Percentiles rank a stretch among this genome's conserved stretches.
These are phyloP conservation scores for Acronicta aceris DNA, from an alignment of 2,888 invertebrate species.

Conservation along the genomic window DNA sequence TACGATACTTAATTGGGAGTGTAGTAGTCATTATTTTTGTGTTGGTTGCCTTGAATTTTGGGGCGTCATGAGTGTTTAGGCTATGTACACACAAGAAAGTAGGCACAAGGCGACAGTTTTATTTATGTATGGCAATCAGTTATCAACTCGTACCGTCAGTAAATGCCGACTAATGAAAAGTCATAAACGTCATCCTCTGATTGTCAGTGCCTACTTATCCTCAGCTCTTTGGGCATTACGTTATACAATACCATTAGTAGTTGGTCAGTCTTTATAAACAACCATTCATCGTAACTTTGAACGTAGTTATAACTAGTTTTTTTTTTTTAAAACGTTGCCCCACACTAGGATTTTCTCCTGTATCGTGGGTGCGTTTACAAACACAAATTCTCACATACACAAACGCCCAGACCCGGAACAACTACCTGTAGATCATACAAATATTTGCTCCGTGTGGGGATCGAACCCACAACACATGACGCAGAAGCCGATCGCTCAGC, in stretches of 20 bases:
- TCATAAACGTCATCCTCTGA: no score
- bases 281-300: slow-evolving; percentile 24
- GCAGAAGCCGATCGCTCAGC: no score
- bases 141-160: no score
- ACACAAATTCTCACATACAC: no score
- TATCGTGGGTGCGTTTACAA: no score
- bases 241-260: slow-evolving; percentile 12
- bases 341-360: no score
- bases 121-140: background rate
- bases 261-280: slow-evolving; percentile 12
- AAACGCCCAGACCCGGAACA: no score
- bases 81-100: background rate
- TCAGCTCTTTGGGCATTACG: slow-evolving; percentile 13
- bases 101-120: background rate
- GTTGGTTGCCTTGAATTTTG: slow-evolving; percentile 28
- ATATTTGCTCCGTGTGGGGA: no score
- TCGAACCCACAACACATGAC: no score
- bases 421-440: no score
- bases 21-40: slow-evolving; percentile 18
- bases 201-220: background rate
- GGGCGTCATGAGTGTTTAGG: background rate
- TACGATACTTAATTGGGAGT: slow-evolving; percentile 11
- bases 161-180: no score
- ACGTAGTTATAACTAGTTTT: slow-evolving; percentile 38
- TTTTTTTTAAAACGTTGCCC: no score